phyloP scores from a whole-genome alignment of 37 sponge, comb jelly and placozoan genomes.

The Tethya wilhelma region DNA sequence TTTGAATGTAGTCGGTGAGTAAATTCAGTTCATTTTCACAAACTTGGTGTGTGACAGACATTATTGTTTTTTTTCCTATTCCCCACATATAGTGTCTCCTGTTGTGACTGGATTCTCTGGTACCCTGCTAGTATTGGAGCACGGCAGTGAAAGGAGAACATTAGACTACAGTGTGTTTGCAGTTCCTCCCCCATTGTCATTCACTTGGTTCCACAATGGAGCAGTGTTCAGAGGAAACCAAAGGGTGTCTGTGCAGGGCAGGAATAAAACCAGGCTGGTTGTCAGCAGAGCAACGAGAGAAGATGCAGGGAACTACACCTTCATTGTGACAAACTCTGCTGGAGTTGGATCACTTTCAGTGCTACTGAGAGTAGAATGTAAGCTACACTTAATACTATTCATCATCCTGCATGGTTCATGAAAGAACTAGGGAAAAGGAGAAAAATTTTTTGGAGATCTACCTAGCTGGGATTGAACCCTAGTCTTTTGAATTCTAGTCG shows the following conservation, averaged over 20 bases:
- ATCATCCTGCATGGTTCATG: neutral
- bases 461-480: no score
- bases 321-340: neutral
- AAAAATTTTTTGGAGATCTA: no score
- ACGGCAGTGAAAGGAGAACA: neutral
- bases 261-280: neutral
- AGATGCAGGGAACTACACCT: conserved; percentile 14
- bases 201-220: neutral
- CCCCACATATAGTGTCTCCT: neutral
- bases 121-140: neutral
- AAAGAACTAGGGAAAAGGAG: neutral
- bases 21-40: neutral
- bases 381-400: neutral
- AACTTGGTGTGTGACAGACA: neutral
- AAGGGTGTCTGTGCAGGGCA: neutral
- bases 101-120: conserved; percentile 8
- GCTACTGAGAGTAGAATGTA: conserved; percentile 10
- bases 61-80: neutral
- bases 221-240: conserved; percentile 3
- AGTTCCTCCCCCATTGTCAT: conserved; percentile 5
- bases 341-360: conserved; percentile 1
- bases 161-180: neutral
- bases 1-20: neutral
- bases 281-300: conserved; percentile 2
- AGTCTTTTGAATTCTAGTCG: no score